A percentile compares a stretch with the other conserved stretches of the same genome.
These are phyloP conservation scores for Helicoverpa armigera DNA, from an alignment of 1,140 invertebrate species.

Conservation along the genomic window DNA sequence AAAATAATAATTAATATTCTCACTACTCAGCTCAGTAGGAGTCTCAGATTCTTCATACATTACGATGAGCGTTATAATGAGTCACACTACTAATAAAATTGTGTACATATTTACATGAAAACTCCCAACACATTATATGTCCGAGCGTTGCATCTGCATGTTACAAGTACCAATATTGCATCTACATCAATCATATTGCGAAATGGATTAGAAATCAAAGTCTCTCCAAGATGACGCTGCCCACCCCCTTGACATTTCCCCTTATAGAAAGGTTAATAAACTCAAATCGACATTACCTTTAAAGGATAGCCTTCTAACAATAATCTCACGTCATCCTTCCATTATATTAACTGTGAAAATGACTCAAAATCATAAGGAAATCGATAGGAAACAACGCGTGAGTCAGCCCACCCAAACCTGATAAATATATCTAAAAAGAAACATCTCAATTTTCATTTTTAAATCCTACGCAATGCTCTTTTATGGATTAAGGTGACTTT, in stretches of 20 bases:
- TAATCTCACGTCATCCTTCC: slow-evolving; percentile 29
- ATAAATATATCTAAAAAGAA: slow-evolving; percentile 50
- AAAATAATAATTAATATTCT: too few species aligned
- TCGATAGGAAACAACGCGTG: slow-evolving; percentile 26
- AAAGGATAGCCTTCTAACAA: slow-evolving; percentile 33
- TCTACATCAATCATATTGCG: too few species aligned
- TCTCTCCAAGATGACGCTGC: neutral
- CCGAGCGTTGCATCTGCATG: too few species aligned
- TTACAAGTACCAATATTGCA: too few species aligned
- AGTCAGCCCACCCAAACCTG: slow-evolving; percentile 33
- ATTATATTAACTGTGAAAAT: slow-evolving; percentile 33
- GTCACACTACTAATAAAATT: too few species aligned
- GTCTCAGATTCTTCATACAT: too few species aligned
- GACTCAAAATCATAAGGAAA: slow-evolving; percentile 44
- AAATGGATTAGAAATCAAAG: too few species aligned
- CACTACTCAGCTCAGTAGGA: too few species aligned
- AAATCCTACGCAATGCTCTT: slow-evolving; percentile 64
- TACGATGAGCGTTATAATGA: too few species aligned
- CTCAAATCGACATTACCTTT: slow-evolving; percentile 27
- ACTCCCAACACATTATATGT: too few species aligned
- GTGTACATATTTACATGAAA: too few species aligned
- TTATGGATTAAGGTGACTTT: slow-evolving; percentile 43
- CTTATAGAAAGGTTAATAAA: neutral
- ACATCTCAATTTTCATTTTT: slow-evolving; percentile 62
- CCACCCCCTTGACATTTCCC: neutral